Evolutionary conservation across 2,113 vertebrate species (phyloP).

Genomic region (Clarias batrachus): DNA sequence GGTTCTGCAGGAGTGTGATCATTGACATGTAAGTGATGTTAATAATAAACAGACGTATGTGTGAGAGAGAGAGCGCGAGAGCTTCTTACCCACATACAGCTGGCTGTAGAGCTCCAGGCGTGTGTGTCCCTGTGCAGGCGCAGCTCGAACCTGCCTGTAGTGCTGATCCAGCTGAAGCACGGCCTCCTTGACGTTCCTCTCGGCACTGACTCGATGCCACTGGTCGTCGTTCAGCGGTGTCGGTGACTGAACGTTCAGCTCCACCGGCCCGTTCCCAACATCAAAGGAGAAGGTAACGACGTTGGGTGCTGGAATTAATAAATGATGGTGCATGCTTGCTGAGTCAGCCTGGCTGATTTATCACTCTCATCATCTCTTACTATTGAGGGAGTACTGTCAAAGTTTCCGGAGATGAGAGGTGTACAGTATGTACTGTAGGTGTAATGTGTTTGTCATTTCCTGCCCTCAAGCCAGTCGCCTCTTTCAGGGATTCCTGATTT

Average conservation of each 20-base stretch:
- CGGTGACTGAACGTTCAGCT: constrained; percentile 80
- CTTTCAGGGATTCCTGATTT: neutral
- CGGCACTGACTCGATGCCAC: constrained; percentile 89
- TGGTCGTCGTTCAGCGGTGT: constrained; percentile 90
- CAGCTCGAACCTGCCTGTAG: constrained; percentile 75
- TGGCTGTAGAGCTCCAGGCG: constrained; percentile 95
- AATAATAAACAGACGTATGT: neutral
- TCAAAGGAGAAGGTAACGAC: constrained; percentile 95
- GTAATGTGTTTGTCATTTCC: neutral
- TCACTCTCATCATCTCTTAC: neutral
- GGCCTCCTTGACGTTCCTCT: constrained; percentile 92
- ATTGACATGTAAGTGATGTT: no score
- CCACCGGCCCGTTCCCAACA: constrained; percentile 92
- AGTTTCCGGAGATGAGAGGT: neutral
- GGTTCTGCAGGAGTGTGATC: neutral
- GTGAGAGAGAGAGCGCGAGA: neutral
- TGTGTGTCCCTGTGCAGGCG: constrained; percentile 89
- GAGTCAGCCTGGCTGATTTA: neutral
- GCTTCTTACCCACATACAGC: constrained; percentile 91
- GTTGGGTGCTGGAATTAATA: constrained; percentile 71
- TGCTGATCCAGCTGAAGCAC: constrained; percentile 89
- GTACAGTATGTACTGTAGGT: no score
- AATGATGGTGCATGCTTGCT: neutral
- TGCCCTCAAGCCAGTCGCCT: neutral
- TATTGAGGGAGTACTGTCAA: neutral